phyloP scores from a whole-genome alignment of 1,140 invertebrate species.

The Mercenaria mercenaria region DNA sequence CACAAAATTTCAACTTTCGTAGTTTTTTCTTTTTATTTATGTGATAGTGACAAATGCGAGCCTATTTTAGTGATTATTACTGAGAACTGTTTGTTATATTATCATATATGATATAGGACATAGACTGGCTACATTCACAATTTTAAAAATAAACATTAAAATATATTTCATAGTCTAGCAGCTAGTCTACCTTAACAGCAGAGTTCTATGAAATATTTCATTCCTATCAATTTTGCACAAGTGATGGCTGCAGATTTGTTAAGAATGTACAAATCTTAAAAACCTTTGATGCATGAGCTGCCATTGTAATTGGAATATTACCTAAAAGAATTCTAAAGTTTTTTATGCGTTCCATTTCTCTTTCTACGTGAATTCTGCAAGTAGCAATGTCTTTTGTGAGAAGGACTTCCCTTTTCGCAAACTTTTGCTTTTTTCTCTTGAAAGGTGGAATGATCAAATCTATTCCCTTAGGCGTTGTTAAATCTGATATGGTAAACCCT shows the following conservation, averaged over 20 bases:
- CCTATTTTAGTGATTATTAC: no score
- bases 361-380: slow-evolving; percentile 41
- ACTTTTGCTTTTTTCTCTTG: background rate
- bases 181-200: no score
- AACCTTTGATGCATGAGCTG: background rate
- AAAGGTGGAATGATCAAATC: slow-evolving; percentile 46
- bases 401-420: background rate
- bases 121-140: no score
- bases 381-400: slow-evolving; percentile 12
- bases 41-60: no score
- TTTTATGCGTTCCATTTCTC: slow-evolving; percentile 46
- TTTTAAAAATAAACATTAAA: no score
- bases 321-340: slow-evolving; percentile 42
- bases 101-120: no score
- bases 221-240: slow-evolving; percentile 1
- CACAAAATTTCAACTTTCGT: no score
- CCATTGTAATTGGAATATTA: slow-evolving; percentile 37
- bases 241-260: background rate
- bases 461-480: slow-evolving; percentile 18
- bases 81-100: no score
- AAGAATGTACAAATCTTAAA: slow-evolving; percentile 15
- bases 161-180: no score
- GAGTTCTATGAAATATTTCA: no score
- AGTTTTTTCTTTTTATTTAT: no score
- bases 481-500: slow-evolving; percentile 35